Base-by-base conservation (phyloP, 2,888 invertebrate genomes). In the Leptinotarsa juncta region DNA sequence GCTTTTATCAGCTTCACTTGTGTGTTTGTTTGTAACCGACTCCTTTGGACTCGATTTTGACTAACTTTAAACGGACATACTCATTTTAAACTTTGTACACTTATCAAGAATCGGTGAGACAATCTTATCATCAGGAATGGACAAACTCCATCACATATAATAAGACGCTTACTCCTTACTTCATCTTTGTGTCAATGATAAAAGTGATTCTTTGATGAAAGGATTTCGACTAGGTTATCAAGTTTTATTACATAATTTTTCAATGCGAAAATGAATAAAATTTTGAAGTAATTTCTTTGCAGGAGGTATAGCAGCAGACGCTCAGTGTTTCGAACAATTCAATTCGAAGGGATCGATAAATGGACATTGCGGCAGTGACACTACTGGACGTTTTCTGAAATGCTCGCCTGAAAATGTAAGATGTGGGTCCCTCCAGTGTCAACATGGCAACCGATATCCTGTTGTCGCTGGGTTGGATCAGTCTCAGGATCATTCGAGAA, bases 371-470 rank as follows among this genome's bases (percentile, higher is more conserved):
- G 99, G 99, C 62, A 93, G 93, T 79, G 95, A 95, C 84, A 86
- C 88, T 78, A 90, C 89, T 76, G 89, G 89, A 73, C 94, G 94
- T 67, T 96, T 93, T 86, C 90, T 96, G 83, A 97, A 97, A 88
- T 98, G 98, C 88, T 93, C 95, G 75, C 85, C 85, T 57, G 87
- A 88, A 77, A 96, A 99, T 88, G 94, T 97, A 48, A 92, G 93
- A 81, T 99, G 99, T 87, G 99, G 99, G 16, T 94, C 98, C 1
- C 90, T 99, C 78, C 99, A 99, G 86, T 99, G 99, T 87, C 95
- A 96, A 87, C 92, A 93, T 74, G 99, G 98, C 15, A 93, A 93
- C 87, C 91, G 93, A 67, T 93, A 94, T 84, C 98, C 98, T 3
- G 91, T 94, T 50, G 92, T 94, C 78, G 90, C 92, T 51, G 95